These are phyloP conservation scores for Aramus guarauna DNA, from an alignment of 2,113 vertebrate genomes.

Conservation along the genomic window DNA sequence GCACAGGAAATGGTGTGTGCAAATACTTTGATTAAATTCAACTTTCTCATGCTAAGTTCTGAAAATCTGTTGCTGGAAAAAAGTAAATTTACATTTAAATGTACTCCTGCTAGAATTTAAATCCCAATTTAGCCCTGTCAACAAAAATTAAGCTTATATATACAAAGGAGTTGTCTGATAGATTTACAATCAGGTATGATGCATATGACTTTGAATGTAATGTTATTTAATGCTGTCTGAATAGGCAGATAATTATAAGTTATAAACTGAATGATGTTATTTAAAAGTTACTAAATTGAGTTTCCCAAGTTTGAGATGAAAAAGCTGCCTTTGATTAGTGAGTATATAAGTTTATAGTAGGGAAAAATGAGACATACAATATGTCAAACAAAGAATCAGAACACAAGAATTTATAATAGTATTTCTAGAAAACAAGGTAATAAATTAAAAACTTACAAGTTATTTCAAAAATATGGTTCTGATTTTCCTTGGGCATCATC, in stretches of 20 bases:
- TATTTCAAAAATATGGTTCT: neutral
- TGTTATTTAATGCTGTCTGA: constrained; percentile 57
- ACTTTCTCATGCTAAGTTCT: constrained; percentile 40
- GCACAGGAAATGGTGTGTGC: constrained; percentile 22
- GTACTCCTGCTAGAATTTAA: constrained; percentile 54
- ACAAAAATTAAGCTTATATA: constrained; percentile 68
- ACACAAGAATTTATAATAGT: neutral
- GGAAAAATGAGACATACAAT: neutral
- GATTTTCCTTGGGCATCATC: neutral
- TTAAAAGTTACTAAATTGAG: constrained; percentile 49
- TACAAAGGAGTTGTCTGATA: constrained; percentile 31
- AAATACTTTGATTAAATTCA: constrained; percentile 58
- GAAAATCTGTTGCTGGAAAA: constrained; percentile 43
- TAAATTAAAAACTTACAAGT: neutral
- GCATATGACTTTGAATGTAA: constrained; percentile 50
- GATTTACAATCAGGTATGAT: constrained; percentile 59
- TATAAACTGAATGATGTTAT: constrained; percentile 24
- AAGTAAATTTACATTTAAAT: constrained; percentile 73
- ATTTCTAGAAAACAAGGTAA: neutral
- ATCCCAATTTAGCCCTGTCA: constrained; percentile 72
- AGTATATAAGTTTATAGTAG: neutral
- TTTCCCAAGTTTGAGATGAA: constrained; percentile 39
- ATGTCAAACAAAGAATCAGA: neutral
- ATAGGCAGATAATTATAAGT: constrained; percentile 54
- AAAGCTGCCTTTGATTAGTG: constrained; percentile 38